A percentile compares a stretch with the other conserved stretches of the same genome.
Conservation (phyloP, 2,888 invertebrate species). For the Philhelius pedissequus region DNA sequence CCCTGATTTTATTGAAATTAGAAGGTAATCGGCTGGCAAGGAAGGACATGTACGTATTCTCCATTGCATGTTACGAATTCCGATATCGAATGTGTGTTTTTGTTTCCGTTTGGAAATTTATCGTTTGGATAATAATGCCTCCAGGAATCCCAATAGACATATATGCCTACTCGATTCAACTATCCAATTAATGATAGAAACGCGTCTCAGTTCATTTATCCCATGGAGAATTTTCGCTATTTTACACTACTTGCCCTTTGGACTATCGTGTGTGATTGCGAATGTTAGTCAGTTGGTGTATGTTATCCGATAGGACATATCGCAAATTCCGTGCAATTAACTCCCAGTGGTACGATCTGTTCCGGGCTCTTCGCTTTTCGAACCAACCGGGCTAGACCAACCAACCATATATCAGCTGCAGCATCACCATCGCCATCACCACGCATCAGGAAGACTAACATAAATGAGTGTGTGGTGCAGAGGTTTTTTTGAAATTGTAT, state of each 20-base stretch:
- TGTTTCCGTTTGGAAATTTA: neutral
- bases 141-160: neutral
- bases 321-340: constrained; percentile 62
- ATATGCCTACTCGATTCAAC: too few relatives aligned
- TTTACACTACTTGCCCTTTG: neutral
- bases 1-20: too few relatives aligned
- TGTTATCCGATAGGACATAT: constrained; percentile 54
- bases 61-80: neutral
- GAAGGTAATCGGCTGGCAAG: too few relatives aligned
- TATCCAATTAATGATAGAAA: constrained; percentile 52
- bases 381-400: neutral
- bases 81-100: neutral
- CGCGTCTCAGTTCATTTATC: constrained; percentile 18
- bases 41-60: too few relatives aligned
- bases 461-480: neutral
- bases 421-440: neutral
- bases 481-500: constrained; percentile 37
- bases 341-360: constrained; percentile 33
- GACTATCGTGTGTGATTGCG: neutral
- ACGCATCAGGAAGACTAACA: constrained; percentile 28
- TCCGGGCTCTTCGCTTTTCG: constrained; percentile 17
- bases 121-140: neutral
- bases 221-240: neutral
- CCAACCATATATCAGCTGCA: neutral
- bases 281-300: neutral